Base-by-base conservation (phyloP, 2,113 vertebrate species). In the Typhlomys cinereus region DNA sequence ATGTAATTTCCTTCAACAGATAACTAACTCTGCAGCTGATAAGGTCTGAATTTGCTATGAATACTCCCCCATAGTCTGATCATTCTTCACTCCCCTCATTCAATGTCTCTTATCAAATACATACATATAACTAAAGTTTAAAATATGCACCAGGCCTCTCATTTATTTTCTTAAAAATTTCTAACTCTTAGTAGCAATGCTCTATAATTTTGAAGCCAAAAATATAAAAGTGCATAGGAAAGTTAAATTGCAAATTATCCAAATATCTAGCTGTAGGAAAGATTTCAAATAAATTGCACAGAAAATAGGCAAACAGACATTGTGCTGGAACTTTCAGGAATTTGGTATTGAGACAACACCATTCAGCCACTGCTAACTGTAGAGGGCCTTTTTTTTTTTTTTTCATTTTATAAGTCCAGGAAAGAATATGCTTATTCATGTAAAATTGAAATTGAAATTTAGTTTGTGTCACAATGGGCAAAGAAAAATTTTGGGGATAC, bases 1-100 rank as follows among this genome's bases (percentile, higher is more conserved):
- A 97, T 96, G 96, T 93, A 97, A 97, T 97, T 97, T 96, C 94
- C 97, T 94, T 96, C 95, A 94, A 94, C 95, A 97, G 96, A 97
- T 96, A 96, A 95, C 92, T 94, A 95, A 96, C 94, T 69, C 46
- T 66, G 92, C 87, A 79, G 52, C 89, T 96, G 97, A 97, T 96
- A 97, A 94, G 64, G 78, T 76, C 89, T 96, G 94, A 96, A 82
- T 94, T 73, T 91, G 81, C 92, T 39, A 66, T 69, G 70, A 90
- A 88, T 83, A 85, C 88, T 25, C 85, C 81, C 91, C 95, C 87
- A 52, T 90, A 96, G 80, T 76, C 70, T 93, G 73, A 82, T 95
- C 95, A 88, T 92, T 95, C 89, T 91, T 94, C 78, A 81, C 91
- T 90, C 86, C 86, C 88, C 81, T 95, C 91, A 85, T 92, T 92